These are phyloP conservation scores for Pterocles burchelli DNA, from an alignment of 2,113 vertebrate species.

Conservation along the genomic window DNA sequence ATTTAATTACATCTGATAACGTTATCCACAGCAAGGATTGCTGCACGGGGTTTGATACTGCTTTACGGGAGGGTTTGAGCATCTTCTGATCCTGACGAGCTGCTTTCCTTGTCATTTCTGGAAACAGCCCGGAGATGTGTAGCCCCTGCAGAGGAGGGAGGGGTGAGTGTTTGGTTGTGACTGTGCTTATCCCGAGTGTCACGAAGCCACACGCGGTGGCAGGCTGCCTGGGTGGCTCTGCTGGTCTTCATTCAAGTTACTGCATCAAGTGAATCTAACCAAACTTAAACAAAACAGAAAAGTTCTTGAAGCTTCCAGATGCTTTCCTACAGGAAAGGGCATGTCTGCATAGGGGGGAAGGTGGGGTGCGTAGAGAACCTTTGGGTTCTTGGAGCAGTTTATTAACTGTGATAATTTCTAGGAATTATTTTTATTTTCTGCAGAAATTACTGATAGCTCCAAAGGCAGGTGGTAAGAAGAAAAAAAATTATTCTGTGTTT, in stretches of 20 bases:
- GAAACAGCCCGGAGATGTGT: neutral
- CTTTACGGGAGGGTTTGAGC: neutral
- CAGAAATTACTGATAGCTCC: neutral
- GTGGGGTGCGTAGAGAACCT: neutral
- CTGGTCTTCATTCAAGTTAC: neutral
- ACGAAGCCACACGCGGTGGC: neutral
- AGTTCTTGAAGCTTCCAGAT: neutral
- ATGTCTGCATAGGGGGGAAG: neutral
- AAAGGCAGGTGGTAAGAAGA: neutral
- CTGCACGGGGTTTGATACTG: neutral
- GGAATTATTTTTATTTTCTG: neutral
- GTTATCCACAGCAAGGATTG: neutral
- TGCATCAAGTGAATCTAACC: neutral
- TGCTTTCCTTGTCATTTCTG: neutral
- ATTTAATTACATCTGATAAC: neutral
- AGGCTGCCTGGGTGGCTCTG: neutral
- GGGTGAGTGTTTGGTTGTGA: neutral
- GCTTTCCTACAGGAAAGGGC: neutral
- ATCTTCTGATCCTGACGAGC: neutral
- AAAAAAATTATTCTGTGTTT: neutral
- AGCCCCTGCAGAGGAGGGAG: neutral
- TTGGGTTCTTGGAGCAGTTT: neutral
- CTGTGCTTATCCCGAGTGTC: accelerated
- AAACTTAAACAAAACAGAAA: neutral
- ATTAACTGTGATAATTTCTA: neutral